Evolutionary conservation across 2,113 vertebrate species (phyloP), one percentile per base, ranked within the genome.

Genomic region (Carassius gibelio): DNA sequence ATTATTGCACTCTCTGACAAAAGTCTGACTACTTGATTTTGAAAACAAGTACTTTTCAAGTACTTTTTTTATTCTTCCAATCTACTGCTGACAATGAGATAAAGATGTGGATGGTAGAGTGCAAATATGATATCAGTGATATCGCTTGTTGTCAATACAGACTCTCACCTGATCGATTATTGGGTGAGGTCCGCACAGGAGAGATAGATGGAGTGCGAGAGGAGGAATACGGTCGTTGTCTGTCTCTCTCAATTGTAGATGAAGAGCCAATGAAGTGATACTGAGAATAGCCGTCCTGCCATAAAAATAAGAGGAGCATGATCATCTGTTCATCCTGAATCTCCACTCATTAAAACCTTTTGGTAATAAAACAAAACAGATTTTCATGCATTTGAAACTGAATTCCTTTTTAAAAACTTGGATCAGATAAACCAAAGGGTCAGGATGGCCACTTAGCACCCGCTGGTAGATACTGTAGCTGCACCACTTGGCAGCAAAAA

Each of bases 151-250:
- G 59, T 66, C 57, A 79, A 57, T 42, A 45, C 17, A 19, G 66
- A 2, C 57, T 90, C 91, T 92, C 94, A 99, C 98, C 98, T 95
- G 98, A 99, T 92, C 98, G 97, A 93, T 99, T 98, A 95, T 99
- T 99, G 17, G 98, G 98, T 79, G 98, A 99, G 86, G 96, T 97
- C 85, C 98, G 95, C 88, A 99, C 97, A 0, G 98, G 98, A 87
- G 98, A 99, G 94, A 99, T 97, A 91, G 98, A 99, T 64, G 98
- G 98, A 13, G 98, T 99, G 86, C 98, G 97, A 81, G 98, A 99
- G 14, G 98, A 99, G 1, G 98, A 99, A 92, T 99, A 99, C 48
- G 98, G 98, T 86, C 98, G 95, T 93, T 99, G 98, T 86, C 98
- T 94, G 91, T 99, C 98, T 92, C 97, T 91, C 92, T 99, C 98